Evolutionary conservation across 2,888 invertebrate species (phyloP).

Genomic region (Abscondita cerata): DNA sequence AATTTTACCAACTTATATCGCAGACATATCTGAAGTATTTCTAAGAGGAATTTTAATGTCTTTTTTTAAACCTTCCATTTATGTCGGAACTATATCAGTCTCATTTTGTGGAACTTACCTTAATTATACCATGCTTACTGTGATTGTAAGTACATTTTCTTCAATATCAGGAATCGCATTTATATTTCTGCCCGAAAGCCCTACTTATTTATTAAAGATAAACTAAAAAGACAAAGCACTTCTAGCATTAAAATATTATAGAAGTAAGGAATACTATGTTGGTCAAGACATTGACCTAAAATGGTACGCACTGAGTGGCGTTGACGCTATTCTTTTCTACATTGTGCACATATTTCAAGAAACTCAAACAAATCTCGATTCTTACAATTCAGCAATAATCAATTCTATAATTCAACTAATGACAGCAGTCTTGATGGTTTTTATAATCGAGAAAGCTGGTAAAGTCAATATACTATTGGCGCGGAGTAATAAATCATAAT

Average conservation of each 20-base stretch:
- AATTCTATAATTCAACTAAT: slow-evolving; percentile 79
- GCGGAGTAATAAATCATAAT: too few relatives aligned
- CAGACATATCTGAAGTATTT: slow-evolving; percentile 81
- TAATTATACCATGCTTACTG: slow-evolving; percentile 71
- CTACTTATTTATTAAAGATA: slow-evolving; percentile 70
- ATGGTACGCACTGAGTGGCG: slow-evolving; percentile 73
- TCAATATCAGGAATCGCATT: slow-evolving; percentile 68
- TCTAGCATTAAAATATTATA: slow-evolving; percentile 68
- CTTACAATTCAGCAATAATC: slow-evolving; percentile 73
- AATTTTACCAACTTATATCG: slow-evolving; percentile 81
- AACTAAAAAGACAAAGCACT: slow-evolving; percentile 65
- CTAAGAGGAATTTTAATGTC: slow-evolving; percentile 82
- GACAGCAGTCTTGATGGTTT: slow-evolving; percentile 69
- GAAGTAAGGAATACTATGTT: slow-evolving; percentile 72
- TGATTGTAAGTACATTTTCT: slow-evolving; percentile 69
- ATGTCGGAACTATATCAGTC: slow-evolving; percentile 77
- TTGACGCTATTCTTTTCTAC: slow-evolving; percentile 82
- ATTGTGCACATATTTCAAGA: slow-evolving; percentile 73
- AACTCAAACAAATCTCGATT: slow-evolving; percentile 70
- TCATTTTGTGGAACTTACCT: slow-evolving; percentile 74
- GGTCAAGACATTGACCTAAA: slow-evolving; percentile 68
- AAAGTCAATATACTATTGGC: too few relatives aligned
- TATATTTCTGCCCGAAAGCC: slow-evolving; percentile 75
- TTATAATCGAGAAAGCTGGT: slow-evolving; percentile 81
- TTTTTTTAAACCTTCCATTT: slow-evolving; percentile 76